Conservation (phyloP, 2,113 vertebrate genomes). For the Megaceryle maxima region DNA sequence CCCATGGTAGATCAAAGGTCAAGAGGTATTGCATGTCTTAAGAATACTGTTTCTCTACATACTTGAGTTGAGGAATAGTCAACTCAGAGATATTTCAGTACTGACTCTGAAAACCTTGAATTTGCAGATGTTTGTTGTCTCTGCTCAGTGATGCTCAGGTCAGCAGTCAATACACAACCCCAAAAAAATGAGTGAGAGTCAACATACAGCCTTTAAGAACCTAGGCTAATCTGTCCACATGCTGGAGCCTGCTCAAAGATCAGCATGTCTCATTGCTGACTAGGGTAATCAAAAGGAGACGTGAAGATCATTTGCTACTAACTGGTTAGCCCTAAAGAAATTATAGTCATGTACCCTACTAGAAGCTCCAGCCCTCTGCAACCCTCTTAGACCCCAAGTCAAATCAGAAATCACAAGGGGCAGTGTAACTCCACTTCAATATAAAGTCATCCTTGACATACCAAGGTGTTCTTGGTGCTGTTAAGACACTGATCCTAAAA, state of each 20-base stretch:
- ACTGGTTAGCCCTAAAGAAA: neutral
- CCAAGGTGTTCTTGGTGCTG: neutral
- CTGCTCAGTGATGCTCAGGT: neutral
- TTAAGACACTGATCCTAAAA: neutral
- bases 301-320: neutral
- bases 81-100: neutral
- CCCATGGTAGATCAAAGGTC: neutral
- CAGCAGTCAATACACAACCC: neutral
- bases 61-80: neutral
- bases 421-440: neutral
- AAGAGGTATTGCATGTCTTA: neutral
- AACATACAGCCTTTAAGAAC: neutral
- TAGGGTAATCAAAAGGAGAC: neutral
- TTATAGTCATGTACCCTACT: neutral
- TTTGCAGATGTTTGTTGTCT: neutral
- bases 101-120: neutral
- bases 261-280: neutral
- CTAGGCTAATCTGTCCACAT: neutral
- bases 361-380: neutral
- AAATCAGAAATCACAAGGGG: neutral
- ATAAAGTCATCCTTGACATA: neutral
- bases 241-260: neutral
- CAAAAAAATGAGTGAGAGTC: neutral
- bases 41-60: neutral
- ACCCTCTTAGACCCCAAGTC: fast-evolving